A percentile compares a stretch with the other conserved stretches of the same genome.
Conservation (phyloP, 2,113 vertebrate species). For the Nipponia nippon region DNA sequence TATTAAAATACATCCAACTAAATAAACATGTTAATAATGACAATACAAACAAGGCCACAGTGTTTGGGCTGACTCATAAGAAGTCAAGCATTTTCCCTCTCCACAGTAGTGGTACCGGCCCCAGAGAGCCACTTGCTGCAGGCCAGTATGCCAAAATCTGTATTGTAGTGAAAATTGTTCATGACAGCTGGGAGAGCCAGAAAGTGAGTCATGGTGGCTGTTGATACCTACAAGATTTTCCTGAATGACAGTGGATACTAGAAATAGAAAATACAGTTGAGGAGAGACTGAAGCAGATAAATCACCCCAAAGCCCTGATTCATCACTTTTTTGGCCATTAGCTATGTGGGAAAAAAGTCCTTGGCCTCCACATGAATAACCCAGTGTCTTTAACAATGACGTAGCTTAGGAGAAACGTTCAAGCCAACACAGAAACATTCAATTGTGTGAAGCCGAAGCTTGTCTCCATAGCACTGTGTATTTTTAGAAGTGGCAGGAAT, state of each 20-base stretch:
- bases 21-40: neutral
- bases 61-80: neutral
- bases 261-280: slow-evolving; percentile 48
- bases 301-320: slow-evolving; percentile 26
- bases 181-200: neutral
- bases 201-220: slow-evolving; percentile 18
- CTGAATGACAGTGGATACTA: slow-evolving; percentile 4
- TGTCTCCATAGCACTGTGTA: neutral
- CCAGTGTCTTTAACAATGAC: neutral
- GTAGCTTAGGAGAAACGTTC: neutral
- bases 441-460: neutral
- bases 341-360: slow-evolving; percentile 1
- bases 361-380: neutral
- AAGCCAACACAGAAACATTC: neutral
- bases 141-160: neutral
- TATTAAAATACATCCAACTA: neutral
- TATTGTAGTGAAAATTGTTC: neutral
- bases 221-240: slow-evolving; percentile 22
- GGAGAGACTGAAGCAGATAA: neutral
- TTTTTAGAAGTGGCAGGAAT: neutral
- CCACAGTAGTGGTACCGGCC: neutral
- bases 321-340: slow-evolving; percentile 20
- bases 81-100: neutral
- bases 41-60: neutral
- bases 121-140: neutral